phyloP scores from a whole-genome alignment of 2,888 invertebrate species.

The Gnatocerus cornutus region DNA sequence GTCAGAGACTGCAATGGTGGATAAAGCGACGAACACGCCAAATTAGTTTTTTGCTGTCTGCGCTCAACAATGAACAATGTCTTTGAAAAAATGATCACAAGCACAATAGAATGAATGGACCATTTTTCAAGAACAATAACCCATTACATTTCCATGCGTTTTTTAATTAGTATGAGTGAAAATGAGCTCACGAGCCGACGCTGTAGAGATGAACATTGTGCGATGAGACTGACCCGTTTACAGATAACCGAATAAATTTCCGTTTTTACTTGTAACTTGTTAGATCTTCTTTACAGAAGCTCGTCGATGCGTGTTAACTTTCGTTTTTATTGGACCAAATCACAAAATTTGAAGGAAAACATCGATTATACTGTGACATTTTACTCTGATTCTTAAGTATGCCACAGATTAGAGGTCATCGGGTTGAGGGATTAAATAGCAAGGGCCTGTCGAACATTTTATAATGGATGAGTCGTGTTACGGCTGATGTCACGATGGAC shows the following conservation, averaged over 20 bases:
- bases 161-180: slow-evolving; percentile 23
- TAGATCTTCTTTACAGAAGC: background rate
- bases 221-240: slow-evolving; percentile 12
- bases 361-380: slow-evolving; percentile 29
- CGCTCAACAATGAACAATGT: slow-evolving; percentile 27
- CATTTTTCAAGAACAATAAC: slow-evolving; percentile 43
- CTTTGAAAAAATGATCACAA: slow-evolving; percentile 18
- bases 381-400: slow-evolving; percentile 47
- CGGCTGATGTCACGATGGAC: slow-evolving; percentile 20
- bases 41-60: slow-evolving; percentile 10
- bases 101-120: slow-evolving; percentile 29
- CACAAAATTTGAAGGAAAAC: slow-evolving; percentile 33
- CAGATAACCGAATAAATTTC: background rate
- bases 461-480: slow-evolving; percentile 42
- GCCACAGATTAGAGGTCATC: slow-evolving; percentile 39
- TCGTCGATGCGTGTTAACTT: slow-evolving; percentile 27
- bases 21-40: background rate
- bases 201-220: slow-evolving; percentile 10
- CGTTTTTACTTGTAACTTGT: too few species aligned
- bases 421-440: slow-evolving; percentile 28
- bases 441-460: slow-evolving; percentile 33
- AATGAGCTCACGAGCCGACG: slow-evolving; percentile 8
- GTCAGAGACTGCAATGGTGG: slow-evolving; percentile 2
- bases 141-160: slow-evolving; percentile 23
- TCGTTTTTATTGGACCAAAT: slow-evolving; percentile 48